phyloP scores from a whole-genome alignment of 2,797 vertebrate genomes.

The Otolemur crassicaudatus region DNA sequence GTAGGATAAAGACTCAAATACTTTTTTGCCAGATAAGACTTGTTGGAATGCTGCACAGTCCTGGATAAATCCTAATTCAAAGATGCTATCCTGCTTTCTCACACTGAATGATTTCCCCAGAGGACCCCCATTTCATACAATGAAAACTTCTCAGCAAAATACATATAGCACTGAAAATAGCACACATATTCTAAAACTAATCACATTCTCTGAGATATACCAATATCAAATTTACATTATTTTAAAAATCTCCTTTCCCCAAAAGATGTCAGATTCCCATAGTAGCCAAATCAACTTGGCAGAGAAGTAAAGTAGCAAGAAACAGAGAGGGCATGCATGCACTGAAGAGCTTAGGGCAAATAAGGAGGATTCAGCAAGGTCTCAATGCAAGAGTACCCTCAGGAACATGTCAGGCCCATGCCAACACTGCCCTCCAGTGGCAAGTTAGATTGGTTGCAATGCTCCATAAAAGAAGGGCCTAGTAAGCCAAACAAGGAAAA shows the following conservation, averaged over 20 bases:
- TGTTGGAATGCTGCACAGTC: background rate
- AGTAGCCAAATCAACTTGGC: background rate
- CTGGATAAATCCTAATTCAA: background rate
- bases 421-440: conserved; percentile 84
- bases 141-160: conserved; percentile 2
- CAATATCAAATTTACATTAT: accelerated
- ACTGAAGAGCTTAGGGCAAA: background rate
- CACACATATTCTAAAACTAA: accelerated
- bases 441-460: background rate
- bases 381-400: background rate
- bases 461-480: background rate
- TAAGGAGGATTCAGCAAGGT: background rate
- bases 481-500: background rate
- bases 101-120: background rate
- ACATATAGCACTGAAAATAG: background rate
- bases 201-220: accelerated
- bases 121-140: background rate
- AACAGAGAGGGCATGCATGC: background rate
- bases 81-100: background rate
- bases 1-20: background rate
- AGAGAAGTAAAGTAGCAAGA: background rate
- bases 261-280: background rate
- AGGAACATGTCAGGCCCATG: background rate
- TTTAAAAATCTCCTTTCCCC: background rate
- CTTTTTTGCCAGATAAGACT: background rate